Evolutionary conservation across 2,797 vertebrate genomes (phyloP).

Genomic region (Sandelia bainsii): DNA sequence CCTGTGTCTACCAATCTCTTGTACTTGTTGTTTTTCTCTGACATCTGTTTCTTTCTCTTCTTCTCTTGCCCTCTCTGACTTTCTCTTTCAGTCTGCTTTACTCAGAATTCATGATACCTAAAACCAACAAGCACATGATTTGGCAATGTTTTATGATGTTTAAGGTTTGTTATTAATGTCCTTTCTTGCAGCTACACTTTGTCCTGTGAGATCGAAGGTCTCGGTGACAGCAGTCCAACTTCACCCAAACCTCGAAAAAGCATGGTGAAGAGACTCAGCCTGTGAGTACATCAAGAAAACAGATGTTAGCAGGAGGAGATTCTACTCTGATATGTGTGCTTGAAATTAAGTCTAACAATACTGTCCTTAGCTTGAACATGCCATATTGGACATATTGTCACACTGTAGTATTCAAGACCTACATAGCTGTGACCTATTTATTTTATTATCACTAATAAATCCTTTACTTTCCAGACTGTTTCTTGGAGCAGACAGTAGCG

Average conservation of each 20-base stretch:
- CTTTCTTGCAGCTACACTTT: slow-evolving; percentile 86
- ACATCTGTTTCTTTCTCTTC: neutral
- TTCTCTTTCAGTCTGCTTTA: slow-evolving; percentile 6
- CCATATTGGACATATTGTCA: slow-evolving; percentile 1
- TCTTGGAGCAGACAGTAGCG: slow-evolving; percentile 85
- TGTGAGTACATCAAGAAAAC: slow-evolving; percentile 86
- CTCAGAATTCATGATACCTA: slow-evolving; percentile 6
- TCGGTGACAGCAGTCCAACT: slow-evolving; percentile 87
- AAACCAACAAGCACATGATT: neutral
- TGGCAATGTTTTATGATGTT: slow-evolving; percentile 18
- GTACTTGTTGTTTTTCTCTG: slow-evolving; percentile 35
- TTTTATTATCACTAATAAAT: slow-evolving; percentile 50
- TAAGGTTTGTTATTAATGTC: slow-evolving; percentile 30
- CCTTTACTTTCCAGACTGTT: slow-evolving; percentile 85
- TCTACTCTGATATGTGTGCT: neutral
- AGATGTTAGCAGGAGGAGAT: neutral
- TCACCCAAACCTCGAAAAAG: slow-evolving; percentile 93
- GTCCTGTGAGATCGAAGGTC: slow-evolving; percentile 91
- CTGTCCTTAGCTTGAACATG: neutral
- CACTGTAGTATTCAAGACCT: slow-evolving; percentile 7
- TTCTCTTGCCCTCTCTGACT: slow-evolving; percentile 10
- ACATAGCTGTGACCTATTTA: slow-evolving; percentile 24
- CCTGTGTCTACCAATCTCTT: slow-evolving; percentile 46
- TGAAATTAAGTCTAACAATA: neutral
- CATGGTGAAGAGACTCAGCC: slow-evolving; percentile 96